These are phyloP conservation scores for Urechis unicinctus DNA, from an alignment of 2,888 invertebrate genomes.

Conservation along the genomic window DNA sequence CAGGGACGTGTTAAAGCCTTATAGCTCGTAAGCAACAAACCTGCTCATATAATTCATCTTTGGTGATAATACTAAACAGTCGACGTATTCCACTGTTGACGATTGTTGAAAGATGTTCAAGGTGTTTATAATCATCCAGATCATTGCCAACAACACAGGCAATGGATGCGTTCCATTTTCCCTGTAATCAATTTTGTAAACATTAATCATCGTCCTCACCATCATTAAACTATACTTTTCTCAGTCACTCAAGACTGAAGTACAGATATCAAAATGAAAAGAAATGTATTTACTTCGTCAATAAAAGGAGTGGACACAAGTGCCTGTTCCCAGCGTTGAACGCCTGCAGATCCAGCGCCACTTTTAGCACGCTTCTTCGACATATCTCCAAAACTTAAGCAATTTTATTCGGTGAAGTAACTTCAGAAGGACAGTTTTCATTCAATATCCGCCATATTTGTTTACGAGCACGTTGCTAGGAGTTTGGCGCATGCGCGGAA, in stretches of 20 bases:
- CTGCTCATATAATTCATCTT: slow-evolving; percentile 29
- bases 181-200: slow-evolving; percentile 28
- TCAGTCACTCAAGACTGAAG: no score
- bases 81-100: slow-evolving; percentile 33
- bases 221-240: no score
- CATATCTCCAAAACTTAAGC: no score
- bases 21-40: slow-evolving; percentile 6
- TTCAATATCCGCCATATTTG: no score
- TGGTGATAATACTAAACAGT: slow-evolving; percentile 37
- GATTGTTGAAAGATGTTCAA: slow-evolving; percentile 31
- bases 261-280: no score
- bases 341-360: slow-evolving; percentile 29
- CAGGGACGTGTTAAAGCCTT: no score
- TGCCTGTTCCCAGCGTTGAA: slow-evolving; percentile 37
- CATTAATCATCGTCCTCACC: no score
- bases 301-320: slow-evolving; percentile 31
- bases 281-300: slow-evolving; percentile 18
- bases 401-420: no score
- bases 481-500: no score
- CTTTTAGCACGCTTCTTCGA: slow-evolving; percentile 39
- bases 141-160: slow-evolving; percentile 37
- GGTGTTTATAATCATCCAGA: slow-evolving; percentile 37
- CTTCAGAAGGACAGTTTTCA: no score
- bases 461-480: no score
- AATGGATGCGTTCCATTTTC: slow-evolving; percentile 40